Conservation (phyloP, 2,797 vertebrate species). For the Bovichtus diacanthus region DNA sequence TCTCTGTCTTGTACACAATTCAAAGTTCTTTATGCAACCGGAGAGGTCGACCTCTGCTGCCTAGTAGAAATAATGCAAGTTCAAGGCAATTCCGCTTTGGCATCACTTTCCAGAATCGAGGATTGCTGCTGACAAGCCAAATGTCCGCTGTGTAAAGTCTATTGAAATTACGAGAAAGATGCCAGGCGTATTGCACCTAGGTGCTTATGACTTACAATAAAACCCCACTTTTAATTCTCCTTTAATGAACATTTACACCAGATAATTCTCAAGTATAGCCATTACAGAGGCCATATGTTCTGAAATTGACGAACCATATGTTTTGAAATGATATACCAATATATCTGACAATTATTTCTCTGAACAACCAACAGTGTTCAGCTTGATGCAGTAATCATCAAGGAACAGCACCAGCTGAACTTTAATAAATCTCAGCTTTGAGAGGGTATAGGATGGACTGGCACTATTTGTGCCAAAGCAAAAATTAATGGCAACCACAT, state of each 20-base stretch:
- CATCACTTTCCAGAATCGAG: too few relatives aligned
- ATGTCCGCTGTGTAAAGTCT: neutral
- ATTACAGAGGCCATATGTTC: slow-evolving; percentile 43
- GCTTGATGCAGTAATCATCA: slow-evolving; percentile 18
- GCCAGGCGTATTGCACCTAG: neutral
- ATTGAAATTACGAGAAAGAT: slow-evolving; percentile 19
- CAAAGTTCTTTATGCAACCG: too few relatives aligned
- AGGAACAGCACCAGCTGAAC: slow-evolving; percentile 52
- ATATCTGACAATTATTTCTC: slow-evolving; percentile 27
- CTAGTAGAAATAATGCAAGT: too few relatives aligned
- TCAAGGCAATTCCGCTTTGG: too few relatives aligned
- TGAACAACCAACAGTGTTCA: slow-evolving; percentile 30
- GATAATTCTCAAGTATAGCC: slow-evolving; percentile 40
- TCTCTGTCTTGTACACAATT: too few relatives aligned
- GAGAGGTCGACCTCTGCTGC: too few relatives aligned
- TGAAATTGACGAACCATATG: slow-evolving; percentile 40
- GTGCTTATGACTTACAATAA: slow-evolving; percentile 30
- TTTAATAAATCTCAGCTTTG: slow-evolving; percentile 64
- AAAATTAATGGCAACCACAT: slow-evolving; percentile 68
- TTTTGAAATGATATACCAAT: slow-evolving; percentile 36
- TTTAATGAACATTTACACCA: neutral
- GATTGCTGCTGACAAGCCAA: neutral
- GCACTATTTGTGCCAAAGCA: slow-evolving; percentile 56
- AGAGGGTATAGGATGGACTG: slow-evolving; percentile 40
- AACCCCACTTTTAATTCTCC: slow-evolving; percentile 36